Evolutionary conservation across 2,888 invertebrate species (phyloP).

Genomic region (Parapristionchus giblindavisi): DNA sequence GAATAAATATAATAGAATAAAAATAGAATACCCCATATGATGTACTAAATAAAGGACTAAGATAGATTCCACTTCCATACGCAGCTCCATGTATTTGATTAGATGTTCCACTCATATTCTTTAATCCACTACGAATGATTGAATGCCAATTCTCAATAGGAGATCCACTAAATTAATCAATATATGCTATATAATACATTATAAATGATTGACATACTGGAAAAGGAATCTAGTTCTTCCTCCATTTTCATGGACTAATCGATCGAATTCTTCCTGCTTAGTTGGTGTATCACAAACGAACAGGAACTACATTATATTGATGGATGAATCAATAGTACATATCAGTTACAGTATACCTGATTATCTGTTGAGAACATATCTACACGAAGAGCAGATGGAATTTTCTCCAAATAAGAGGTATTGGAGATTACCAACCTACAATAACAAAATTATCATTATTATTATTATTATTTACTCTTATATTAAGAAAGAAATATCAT

Average conservation of each 20-base stretch:
- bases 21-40: not conserved
- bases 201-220: not conserved
- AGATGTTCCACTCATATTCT: constrained; percentile 32
- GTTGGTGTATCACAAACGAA: constrained; percentile 9
- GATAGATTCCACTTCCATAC: constrained; percentile 27
- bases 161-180: not conserved
- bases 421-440: constrained; percentile 10
- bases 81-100: constrained; percentile 22
- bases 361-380: not conserved
- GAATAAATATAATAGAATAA: not conserved
- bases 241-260: not conserved
- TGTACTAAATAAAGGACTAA: constrained; percentile 2
- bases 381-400: not conserved
- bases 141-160: constrained; percentile 20
- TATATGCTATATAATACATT: not conserved
- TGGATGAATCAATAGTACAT: not conserved
- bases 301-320: not conserved
- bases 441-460: too few species aligned
- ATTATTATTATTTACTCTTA: too few species aligned
- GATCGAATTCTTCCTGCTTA: constrained; percentile 24
- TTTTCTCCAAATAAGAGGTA: not conserved
- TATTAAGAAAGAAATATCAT: too few species aligned
- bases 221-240: constrained; percentile 14
- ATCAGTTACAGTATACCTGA: not conserved
- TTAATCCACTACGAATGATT: constrained; percentile 21